Evolutionary conservation across 2,888 invertebrate species (phyloP), one percentile per base, ranked within the genome.

Genomic region (Epinotia bilunana): DNA sequence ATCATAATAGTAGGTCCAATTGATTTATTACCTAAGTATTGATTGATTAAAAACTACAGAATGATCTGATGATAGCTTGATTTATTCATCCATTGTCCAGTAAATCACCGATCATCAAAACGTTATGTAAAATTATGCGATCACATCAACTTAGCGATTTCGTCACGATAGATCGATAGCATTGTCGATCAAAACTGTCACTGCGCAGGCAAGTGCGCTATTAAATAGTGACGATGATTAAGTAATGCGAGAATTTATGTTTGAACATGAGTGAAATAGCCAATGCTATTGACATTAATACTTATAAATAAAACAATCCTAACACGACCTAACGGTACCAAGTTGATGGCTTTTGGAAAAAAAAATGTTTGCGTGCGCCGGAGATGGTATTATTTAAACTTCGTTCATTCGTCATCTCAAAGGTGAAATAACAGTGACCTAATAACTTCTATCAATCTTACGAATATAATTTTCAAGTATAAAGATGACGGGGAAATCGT

Each of bases 71-170:
- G 33, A 33, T 60, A 33, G 28, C 60, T 13, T 60, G 60, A 33
- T 60, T 33, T n/a, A 60, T 33, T 60, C 2, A n/a, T 33, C 49
- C 62, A 62, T 18, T 65, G 49, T 53, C n/a, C 43, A 7, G 28
- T 60, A 18, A 65, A 12, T 65, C 53, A 53, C 65, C 5, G 33
- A 49, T 18, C 18, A n/a, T 65, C 65, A 53, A 28, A 49, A 49
- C 9, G 33, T n/a, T 39, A 18, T 65, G 60, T 60, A 49, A 46
- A 65, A 65, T 65, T 65, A 65, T 18, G 62, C 39, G 39, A n/a
- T 33, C 33, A 43, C 39, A 18, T 39, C 9, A 16, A 43, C 18
- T 12, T 28, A 11, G 53, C 53, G 33, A 53, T 65, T 65, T 65
- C n/a, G 53, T 65, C 53, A 65, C 65, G 65, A 65, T 53, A 46